Percentiles rank a stretch among this genome's conserved stretches.
Conservation (phyloP, 2,888 invertebrate genomes). For the Drosophila sordidapex region DNA sequence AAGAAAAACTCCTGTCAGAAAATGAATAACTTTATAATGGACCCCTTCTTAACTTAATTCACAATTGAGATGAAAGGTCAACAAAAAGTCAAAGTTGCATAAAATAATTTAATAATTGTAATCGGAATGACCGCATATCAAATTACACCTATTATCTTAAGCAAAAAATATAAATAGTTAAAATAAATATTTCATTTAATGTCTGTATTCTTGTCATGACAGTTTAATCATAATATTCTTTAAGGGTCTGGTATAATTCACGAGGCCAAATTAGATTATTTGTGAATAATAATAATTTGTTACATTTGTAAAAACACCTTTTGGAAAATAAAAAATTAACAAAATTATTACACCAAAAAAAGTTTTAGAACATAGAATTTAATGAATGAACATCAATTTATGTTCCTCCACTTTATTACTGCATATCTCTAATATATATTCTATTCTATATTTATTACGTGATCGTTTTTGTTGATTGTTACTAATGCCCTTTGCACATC, state of each 20-base stretch:
- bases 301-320: background rate
- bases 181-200: background rate
- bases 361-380: background rate
- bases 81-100: background rate
- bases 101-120: background rate
- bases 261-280: background rate
- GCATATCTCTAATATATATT: constrained; percentile 6
- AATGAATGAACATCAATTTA: background rate
- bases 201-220: background rate
- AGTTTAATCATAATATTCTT: background rate
- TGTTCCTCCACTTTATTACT: background rate
- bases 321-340: background rate
- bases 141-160: background rate
- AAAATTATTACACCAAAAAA: background rate
- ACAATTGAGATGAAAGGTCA: background rate
- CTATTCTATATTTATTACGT: background rate
- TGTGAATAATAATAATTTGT: background rate
- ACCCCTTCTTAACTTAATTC: background rate
- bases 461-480: background rate
- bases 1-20: background rate
- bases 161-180: background rate
- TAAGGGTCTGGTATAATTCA: background rate
- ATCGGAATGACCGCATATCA: background rate
- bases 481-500: constrained; percentile 1
- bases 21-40: background rate